Evolutionary conservation across 2,113 vertebrate species (phyloP).

Genomic region (Collichthys lucidus): DNA sequence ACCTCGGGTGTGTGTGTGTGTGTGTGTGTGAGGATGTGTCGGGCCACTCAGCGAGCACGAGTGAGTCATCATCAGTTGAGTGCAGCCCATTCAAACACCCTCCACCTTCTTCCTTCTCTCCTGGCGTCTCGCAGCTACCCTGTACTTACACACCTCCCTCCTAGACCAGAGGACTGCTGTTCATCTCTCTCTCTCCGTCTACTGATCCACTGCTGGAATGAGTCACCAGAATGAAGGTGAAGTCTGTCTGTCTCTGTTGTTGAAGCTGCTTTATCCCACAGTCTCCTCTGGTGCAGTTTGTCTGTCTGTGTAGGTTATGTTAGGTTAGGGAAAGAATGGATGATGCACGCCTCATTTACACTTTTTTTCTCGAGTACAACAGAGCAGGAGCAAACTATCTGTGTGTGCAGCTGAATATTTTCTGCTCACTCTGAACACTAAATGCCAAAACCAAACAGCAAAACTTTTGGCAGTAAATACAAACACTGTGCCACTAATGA

Average conservation of each 20-base stretch:
- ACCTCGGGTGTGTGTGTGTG: constrained; percentile 15
- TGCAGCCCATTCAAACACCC: constrained; percentile 33
- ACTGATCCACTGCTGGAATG: constrained; percentile 63
- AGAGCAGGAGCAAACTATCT: not conserved
- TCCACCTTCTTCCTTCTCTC: constrained; percentile 53
- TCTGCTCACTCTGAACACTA: not conserved
- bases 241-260: constrained; percentile 57
- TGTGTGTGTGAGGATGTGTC: constrained; percentile 21
- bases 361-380: not conserved
- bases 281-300: constrained; percentile 45
- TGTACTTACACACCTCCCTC: constrained; percentile 76
- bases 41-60: constrained; percentile 2
- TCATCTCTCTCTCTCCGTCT: constrained; percentile 42
- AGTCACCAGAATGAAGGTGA: constrained; percentile 65
- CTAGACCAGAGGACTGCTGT: constrained; percentile 46
- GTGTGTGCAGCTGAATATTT: not conserved
- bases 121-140: constrained; percentile 60
- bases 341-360: not conserved
- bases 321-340: not conserved
- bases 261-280: constrained; percentile 53
- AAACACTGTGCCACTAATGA: not conserved
- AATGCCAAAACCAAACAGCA: not conserved
- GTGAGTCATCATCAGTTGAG: constrained; percentile 61
- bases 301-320: constrained; percentile 22
- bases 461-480: not conserved